Evolutionary conservation across 1,140 invertebrate species (phyloP).

Genomic region (Drosophila pallidifrons): DNA sequence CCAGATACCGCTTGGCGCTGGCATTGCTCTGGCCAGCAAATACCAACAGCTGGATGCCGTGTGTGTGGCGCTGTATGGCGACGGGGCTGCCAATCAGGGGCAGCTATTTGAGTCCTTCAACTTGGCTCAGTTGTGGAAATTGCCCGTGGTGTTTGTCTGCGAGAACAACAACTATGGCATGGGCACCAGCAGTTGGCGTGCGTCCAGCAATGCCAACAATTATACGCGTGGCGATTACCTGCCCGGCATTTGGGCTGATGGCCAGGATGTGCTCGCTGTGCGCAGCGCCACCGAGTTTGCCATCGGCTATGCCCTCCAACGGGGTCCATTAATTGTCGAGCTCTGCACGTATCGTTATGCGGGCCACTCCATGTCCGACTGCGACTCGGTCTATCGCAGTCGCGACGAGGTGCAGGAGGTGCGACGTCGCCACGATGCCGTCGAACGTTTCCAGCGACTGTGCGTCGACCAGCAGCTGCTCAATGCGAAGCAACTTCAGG

Average conservation of each 20-base stretch:
- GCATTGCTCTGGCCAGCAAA: conserved; percentile 95
- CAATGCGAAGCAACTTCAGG: conserved; percentile 87
- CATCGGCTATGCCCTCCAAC: conserved; percentile 89
- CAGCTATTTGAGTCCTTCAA: conserved; percentile 92
- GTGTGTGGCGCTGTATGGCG: conserved; percentile 95
- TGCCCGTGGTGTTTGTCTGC: conserved; percentile 97
- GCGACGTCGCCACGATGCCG: conserved; percentile 94
- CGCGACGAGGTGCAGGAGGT: conserved; percentile 96
- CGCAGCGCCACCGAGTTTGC: conserved; percentile 93
- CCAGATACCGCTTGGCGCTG: conserved; percentile 96
- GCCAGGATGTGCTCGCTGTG: conserved; percentile 96
- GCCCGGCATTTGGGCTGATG: conserved; percentile 92
- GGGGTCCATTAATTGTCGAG: conserved; percentile 95
- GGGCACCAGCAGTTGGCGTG: conserved; percentile 92
- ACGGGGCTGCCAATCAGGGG: conserved; percentile 98
- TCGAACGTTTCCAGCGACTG: conserved; percentile 91
- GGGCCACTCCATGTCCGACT: conserved; percentile 93
- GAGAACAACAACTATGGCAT: conserved; percentile 96
- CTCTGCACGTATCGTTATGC: conserved; percentile 91
- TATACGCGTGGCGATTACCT: conserved; percentile 90
- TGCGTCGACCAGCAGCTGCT: conserved; percentile 86
- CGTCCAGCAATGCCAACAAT: conserved; percentile 91
- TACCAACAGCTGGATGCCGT: conserved; percentile 93
- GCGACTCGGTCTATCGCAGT: conserved; percentile 91
- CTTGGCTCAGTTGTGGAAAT: conserved; percentile 93